phyloP scores from a whole-genome alignment of 2,113 vertebrate genomes.

The Cololabis saira region DNA sequence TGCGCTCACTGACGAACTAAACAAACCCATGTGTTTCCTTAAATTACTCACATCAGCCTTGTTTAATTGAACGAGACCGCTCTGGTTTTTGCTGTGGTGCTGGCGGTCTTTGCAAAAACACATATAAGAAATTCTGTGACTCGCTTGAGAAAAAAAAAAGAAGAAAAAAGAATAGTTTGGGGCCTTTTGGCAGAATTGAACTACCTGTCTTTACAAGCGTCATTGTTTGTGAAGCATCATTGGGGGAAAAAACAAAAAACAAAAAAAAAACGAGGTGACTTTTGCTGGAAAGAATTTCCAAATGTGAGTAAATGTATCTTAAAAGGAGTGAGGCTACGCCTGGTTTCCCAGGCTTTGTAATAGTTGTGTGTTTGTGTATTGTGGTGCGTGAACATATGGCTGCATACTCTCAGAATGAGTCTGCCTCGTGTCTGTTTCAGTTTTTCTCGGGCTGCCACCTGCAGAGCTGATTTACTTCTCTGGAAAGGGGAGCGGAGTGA shows the following conservation, averaged over 20 bases:
- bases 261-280: slow-evolving; percentile 51
- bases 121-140: not conserved
- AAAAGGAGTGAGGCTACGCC: slow-evolving; percentile 29
- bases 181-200: slow-evolving; percentile 2
- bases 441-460: slow-evolving; percentile 48
- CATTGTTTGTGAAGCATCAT: slow-evolving; percentile 37
- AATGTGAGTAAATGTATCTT: slow-evolving; percentile 37
- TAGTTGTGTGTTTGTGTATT: slow-evolving; percentile 6
- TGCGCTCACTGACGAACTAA: slow-evolving; percentile 25
- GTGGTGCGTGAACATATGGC: not conserved
- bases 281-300: slow-evolving; percentile 67
- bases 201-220: slow-evolving; percentile 43
- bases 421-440: slow-evolving; percentile 19
- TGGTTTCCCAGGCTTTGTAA: slow-evolving; percentile 43
- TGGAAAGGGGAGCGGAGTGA: slow-evolving; percentile 33
- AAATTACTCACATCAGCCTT: slow-evolving; percentile 9
- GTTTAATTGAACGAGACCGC: slow-evolving; percentile 6
- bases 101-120: slow-evolving; percentile 6
- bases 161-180: slow-evolving; percentile 13
- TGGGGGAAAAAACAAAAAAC: too few relatives aligned
- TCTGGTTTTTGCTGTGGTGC: slow-evolving; percentile 1
- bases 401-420: slow-evolving; percentile 23
- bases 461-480: slow-evolving; percentile 55
- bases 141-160: slow-evolving; percentile 11
- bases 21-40: slow-evolving; percentile 29